These are phyloP conservation scores for Zaprionus taronus DNA, from an alignment of 1,140 invertebrate genomes.

Conservation along the genomic window DNA sequence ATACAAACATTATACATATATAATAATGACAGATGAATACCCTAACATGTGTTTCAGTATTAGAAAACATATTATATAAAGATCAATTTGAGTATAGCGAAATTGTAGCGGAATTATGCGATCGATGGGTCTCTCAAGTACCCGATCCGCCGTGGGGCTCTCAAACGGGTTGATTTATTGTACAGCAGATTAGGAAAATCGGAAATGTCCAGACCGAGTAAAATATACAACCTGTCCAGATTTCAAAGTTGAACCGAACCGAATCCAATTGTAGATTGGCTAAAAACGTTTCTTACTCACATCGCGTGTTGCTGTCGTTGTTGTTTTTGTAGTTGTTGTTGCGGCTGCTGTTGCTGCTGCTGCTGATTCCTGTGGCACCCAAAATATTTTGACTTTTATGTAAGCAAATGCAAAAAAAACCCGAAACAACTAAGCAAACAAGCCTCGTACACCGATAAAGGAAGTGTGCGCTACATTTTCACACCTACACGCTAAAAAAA, in stretches of 20 bases:
- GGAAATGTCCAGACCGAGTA: conserved; percentile 37
- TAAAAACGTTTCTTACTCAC: conserved; percentile 6
- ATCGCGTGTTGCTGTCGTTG: neutral
- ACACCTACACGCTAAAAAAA: conserved; percentile 58
- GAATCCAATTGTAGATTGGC: conserved; percentile 24
- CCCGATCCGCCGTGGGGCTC: conserved; percentile 2
- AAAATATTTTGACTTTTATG: conserved; percentile 60
- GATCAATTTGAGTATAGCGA: neutral
- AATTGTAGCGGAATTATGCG: neutral
- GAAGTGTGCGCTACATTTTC: conserved; percentile 56
- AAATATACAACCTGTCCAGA: conserved; percentile 56
- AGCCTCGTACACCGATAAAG: conserved; percentile 43
- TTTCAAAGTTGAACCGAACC: conserved; percentile 30
- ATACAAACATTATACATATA: neutral
- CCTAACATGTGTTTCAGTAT: no score
- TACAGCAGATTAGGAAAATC: conserved; percentile 47
- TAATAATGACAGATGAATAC: conserved; percentile 3
- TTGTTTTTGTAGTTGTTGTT: neutral
- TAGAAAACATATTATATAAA: neutral
- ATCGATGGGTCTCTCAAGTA: conserved; percentile 17
- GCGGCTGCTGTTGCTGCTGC: neutral
- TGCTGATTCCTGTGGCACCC: conserved; percentile 14
- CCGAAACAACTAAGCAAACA: conserved; percentile 39
- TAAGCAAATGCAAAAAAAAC: conserved; percentile 46
- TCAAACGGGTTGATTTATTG: conserved; percentile 37